Percentiles rank a stretch among this genome's conserved stretches.
These are phyloP conservation scores for Phylloscopus collybita DNA, from an alignment of 2,797 vertebrate species.

Conservation along the genomic window DNA sequence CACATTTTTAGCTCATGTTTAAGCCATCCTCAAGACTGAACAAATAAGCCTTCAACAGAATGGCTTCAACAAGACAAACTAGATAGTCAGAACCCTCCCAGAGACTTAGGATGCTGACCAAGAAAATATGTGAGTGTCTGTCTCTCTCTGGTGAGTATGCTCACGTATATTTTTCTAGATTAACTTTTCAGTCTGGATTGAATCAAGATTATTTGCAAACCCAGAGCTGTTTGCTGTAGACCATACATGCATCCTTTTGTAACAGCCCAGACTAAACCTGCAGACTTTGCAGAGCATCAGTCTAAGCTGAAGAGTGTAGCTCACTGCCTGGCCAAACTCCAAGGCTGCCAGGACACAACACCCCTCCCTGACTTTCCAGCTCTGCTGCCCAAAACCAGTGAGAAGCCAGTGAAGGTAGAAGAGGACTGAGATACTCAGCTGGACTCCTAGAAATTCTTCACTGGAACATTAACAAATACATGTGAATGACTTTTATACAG, in stretches of 20 bases:
- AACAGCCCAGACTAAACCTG: neutral
- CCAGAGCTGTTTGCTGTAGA: neutral
- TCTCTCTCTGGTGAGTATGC: neutral
- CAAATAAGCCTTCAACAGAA: neutral
- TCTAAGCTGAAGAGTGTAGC: neutral
- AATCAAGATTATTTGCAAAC: neutral
- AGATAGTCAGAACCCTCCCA: neutral
- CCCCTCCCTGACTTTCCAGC: neutral
- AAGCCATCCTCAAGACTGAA: neutral
- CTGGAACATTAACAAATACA: neutral
- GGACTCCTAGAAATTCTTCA: neutral
- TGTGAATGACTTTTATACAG: neutral
- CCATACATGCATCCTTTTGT: neutral
- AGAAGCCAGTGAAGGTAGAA: neutral
- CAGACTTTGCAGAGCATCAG: neutral
- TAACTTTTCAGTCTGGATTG: neutral
- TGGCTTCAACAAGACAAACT: constrained; percentile 5
- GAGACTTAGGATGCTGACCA: neutral
- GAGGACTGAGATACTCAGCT: neutral
- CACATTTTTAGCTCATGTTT: neutral
- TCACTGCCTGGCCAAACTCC: neutral
- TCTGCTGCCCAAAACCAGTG: neutral
- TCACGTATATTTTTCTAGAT: neutral
- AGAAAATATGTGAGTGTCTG: neutral
- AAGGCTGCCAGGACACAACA: neutral